These are phyloP conservation scores for Esox niger DNA, from an alignment of 2,113 vertebrate genomes.

Conservation along the genomic window DNA sequence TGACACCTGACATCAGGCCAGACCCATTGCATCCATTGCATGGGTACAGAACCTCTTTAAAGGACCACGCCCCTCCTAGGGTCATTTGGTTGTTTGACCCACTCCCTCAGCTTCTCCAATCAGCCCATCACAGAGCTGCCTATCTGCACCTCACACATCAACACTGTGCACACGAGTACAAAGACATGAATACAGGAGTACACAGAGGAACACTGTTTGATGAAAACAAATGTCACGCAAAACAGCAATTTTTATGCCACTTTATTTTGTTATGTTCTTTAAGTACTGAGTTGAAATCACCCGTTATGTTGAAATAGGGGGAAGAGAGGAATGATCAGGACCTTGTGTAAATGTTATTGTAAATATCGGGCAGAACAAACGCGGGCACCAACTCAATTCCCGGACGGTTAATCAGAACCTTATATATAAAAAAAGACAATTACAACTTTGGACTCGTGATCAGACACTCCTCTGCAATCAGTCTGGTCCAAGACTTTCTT, in stretches of 20 bases:
- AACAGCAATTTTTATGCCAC: neutral
- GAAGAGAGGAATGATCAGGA: neutral
- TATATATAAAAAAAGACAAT: slow-evolving; percentile 10
- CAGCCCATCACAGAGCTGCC: slow-evolving; percentile 71
- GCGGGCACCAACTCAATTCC: slow-evolving; percentile 14
- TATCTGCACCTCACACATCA: slow-evolving; percentile 41
- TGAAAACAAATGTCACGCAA: neutral
- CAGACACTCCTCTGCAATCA: slow-evolving; percentile 33
- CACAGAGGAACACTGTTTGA: slow-evolving; percentile 10
- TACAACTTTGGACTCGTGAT: slow-evolving; percentile 21
- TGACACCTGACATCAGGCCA: slow-evolving; percentile 89
- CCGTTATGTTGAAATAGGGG: no score
- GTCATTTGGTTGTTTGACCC: slow-evolving; percentile 2
- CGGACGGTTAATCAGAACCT: slow-evolving; percentile 15
- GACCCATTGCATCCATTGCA: slow-evolving; percentile 47
- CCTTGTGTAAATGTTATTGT: slow-evolving; percentile 41
- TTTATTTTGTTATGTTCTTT: no score
- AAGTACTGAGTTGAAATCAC: no score
- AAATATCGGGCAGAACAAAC: slow-evolving; percentile 41
- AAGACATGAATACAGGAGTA: slow-evolving; percentile 9
- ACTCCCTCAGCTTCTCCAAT: slow-evolving; percentile 36
- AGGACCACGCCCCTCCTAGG: slow-evolving; percentile 53
- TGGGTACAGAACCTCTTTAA: slow-evolving; percentile 70
- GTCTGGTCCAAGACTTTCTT: slow-evolving; percentile 31
- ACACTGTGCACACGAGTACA: slow-evolving; percentile 17